Conservation (phyloP, 2,888 invertebrate species). For the Lasius platythorax region DNA sequence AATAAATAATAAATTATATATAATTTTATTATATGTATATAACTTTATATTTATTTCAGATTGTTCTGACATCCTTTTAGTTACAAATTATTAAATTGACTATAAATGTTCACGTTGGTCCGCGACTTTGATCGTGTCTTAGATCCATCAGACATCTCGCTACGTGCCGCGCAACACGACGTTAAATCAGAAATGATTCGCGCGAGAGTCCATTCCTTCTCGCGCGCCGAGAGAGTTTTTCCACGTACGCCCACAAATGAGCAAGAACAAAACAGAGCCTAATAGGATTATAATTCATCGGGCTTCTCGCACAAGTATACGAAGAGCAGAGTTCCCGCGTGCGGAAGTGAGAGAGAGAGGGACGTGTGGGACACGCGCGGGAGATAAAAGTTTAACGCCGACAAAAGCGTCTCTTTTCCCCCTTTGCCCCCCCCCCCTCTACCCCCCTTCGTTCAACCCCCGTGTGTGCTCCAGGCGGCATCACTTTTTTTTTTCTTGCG, state of each 20-base stretch:
- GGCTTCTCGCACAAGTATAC: slow-evolving; percentile 10
- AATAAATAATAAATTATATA: too few relatives aligned
- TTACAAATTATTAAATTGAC: not conserved
- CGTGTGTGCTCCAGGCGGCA: slow-evolving; percentile 22
- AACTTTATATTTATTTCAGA: not conserved
- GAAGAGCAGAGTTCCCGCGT: slow-evolving; percentile 18
- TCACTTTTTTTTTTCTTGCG: slow-evolving; percentile 58
- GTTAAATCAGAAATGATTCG: not conserved
- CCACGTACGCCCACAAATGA: slow-evolving; percentile 33
- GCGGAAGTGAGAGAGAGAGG: slow-evolving; percentile 58
- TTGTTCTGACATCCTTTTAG: not conserved
- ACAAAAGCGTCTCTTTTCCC: slow-evolving; percentile 66
- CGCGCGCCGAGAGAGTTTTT: not conserved
- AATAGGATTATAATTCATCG: slow-evolving; percentile 63
- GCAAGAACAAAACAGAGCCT: slow-evolving; percentile 59
- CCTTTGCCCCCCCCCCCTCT: slow-evolving; percentile 28
- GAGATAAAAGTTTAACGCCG: slow-evolving; percentile 71
- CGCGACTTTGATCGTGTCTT: not conserved
- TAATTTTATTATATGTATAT: too few relatives aligned
- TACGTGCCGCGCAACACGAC: not conserved
- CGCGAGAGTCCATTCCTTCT: not conserved
- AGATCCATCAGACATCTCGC: not conserved
- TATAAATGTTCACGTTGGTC: not conserved
- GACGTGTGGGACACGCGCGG: slow-evolving; percentile 19
- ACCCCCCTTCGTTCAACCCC: not conserved